Percentiles rank a stretch among this genome's conserved stretches.
Evolutionary conservation across 2,113 vertebrate species (phyloP).

Genomic region (Carassius carassius): DNA sequence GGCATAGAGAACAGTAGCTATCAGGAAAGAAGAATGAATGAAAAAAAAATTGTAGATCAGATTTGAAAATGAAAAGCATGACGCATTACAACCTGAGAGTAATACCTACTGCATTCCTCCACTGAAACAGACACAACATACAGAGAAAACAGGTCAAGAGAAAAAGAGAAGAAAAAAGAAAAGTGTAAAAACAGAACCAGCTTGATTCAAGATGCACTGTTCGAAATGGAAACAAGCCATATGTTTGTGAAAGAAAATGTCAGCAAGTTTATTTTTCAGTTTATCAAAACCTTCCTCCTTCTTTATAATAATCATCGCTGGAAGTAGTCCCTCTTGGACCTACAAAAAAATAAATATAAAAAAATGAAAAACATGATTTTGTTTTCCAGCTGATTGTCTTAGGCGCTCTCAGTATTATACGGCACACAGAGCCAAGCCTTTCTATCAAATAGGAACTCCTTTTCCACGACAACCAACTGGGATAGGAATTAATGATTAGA

Average conservation of each 20-base stretch:
- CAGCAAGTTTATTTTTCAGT: constrained; percentile 68
- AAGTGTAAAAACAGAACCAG: constrained; percentile 25
- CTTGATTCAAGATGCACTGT: constrained; percentile 46
- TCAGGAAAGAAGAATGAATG: constrained; percentile 71
- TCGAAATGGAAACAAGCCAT: constrained; percentile 19
- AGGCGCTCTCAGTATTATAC: constrained; percentile 80
- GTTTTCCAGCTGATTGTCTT: constrained; percentile 93
- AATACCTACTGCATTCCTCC: constrained; percentile 79
- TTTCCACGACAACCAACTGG: constrained; percentile 61
- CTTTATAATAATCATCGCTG: constrained; percentile 65
- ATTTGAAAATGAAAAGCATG: constrained; percentile 75
- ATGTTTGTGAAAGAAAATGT: constrained; percentile 45
- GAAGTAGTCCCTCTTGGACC: constrained; percentile 81
- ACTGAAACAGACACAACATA: constrained; percentile 74
- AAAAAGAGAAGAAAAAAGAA: constrained; percentile 46
- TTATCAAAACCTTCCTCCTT: constrained; percentile 82
- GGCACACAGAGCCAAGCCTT: constrained; percentile 82
- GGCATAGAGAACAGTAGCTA: constrained; percentile 91
- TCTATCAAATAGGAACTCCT: constrained; percentile 81
- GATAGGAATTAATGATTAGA: constrained; percentile 52
- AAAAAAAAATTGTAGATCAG: constrained; percentile 59
- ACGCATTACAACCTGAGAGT: constrained; percentile 83
- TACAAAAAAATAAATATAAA: constrained; percentile 71
- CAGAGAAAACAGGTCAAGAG: constrained; percentile 69
- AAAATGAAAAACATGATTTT: constrained; percentile 59